Percentiles rank a stretch among this genome's conserved stretches.
Evolutionary conservation across 2,888 invertebrate genomes (phyloP).

Genomic region (Sphaeridia pumilis): DNA sequence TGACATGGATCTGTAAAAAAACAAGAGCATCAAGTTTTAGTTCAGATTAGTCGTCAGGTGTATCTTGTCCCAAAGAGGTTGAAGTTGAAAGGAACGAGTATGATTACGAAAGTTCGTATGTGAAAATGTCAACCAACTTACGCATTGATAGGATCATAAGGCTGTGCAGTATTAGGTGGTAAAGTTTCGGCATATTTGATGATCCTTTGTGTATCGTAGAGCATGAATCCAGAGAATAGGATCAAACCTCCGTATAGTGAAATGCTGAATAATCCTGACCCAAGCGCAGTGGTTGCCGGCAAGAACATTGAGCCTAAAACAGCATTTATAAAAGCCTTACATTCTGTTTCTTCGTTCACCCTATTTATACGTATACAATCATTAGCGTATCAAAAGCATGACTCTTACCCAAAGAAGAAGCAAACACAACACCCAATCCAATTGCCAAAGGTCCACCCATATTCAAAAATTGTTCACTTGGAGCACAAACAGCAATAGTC

Average conservation of each 20-base stretch:
- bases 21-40: no score
- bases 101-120: no score
- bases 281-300: conserved; percentile 77
- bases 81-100: no score
- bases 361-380: no score
- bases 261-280: conserved; percentile 82
- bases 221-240: conserved; percentile 80
- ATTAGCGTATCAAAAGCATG: no score
- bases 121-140: no score
- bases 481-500: conserved; percentile 86
- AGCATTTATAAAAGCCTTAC: no score
- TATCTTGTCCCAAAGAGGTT: no score
- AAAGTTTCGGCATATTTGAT: conserved; percentile 74
- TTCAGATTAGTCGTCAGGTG: no score
- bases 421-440: conserved; percentile 91
- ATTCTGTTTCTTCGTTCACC: no score
- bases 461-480: conserved; percentile 88
- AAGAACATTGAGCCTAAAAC: conserved; percentile 61
- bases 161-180: conserved; percentile 51
- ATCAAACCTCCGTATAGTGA: conserved; percentile 90
- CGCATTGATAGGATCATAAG: conserved; percentile 93
- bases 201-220: conserved; percentile 92
- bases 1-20: conserved; percentile 70
- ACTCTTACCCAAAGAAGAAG: conserved; percentile 73
- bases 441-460: conserved; percentile 94